phyloP scores from a whole-genome alignment of 2,113 vertebrate species.

The Podiceps cristatus region DNA sequence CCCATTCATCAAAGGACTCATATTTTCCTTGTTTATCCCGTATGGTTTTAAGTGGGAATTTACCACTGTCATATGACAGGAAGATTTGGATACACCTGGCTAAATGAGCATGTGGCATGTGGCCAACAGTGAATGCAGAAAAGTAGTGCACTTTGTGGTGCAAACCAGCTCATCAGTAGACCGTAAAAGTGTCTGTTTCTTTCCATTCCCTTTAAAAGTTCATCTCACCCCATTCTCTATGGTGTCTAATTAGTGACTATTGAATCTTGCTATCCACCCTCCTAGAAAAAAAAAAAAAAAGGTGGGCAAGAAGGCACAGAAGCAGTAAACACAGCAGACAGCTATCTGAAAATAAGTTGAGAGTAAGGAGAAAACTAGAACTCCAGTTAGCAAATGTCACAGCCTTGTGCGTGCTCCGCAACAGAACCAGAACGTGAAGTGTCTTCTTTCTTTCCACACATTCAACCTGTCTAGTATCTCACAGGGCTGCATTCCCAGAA shows the following conservation, averaged over 20 bases:
- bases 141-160: neutral
- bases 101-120: neutral
- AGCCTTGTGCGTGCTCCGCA: neutral
- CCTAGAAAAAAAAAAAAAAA: neutral
- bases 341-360: neutral
- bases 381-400: neutral
- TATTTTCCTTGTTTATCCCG: neutral
- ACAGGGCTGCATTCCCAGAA: neutral
- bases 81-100: neutral
- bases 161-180: neutral
- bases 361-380: neutral
- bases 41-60: neutral
- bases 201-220: neutral
- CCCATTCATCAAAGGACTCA: neutral
- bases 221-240: neutral
- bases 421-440: neutral
- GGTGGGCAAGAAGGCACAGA: neutral
- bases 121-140: neutral
- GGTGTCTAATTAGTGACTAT: neutral
- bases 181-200: neutral
- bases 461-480: neutral
- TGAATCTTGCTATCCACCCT: neutral
- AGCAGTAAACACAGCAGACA: neutral
- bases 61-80: neutral
- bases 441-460: neutral